Percentiles rank a stretch among this genome's conserved stretches.
Conservation (phyloP, 2,113 vertebrate species). For the Origma solitaria region DNA sequence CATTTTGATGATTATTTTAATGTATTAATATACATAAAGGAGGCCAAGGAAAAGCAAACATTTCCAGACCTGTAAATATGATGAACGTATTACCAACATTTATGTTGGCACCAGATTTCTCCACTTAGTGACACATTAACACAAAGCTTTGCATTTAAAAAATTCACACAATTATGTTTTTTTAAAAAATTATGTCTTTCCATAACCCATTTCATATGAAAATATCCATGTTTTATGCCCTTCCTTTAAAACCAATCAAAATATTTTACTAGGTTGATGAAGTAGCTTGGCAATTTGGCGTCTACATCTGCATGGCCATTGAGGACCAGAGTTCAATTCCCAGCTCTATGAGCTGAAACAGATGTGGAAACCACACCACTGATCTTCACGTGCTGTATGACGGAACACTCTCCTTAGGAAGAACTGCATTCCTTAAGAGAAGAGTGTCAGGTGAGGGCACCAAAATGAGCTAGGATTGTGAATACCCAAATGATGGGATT, state of each 20-base stretch:
- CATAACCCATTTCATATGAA: slow-evolving; percentile 24
- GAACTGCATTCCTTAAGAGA: not conserved
- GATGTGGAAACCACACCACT: not conserved
- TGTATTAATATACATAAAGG: not conserved
- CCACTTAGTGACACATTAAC: not conserved
- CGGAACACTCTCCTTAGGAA: not conserved
- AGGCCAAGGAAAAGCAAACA: not conserved
- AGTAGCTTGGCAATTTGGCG: slow-evolving; percentile 4
- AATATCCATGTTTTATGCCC: slow-evolving; percentile 2
- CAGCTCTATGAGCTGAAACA: not conserved
- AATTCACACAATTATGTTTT: not conserved
- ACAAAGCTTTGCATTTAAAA: slow-evolving; percentile 20
- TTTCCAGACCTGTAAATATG: slow-evolving; percentile 14
- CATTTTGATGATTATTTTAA: not conserved
- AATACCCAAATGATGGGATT: not conserved
- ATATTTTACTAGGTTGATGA: slow-evolving; percentile 52
- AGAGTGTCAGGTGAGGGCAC: not conserved
- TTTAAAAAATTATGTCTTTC: not conserved
- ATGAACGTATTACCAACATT: not conserved
- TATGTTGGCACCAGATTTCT: slow-evolving; percentile 1
- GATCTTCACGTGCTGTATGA: not conserved
- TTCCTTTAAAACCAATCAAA: slow-evolving; percentile 40
- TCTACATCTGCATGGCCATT: not conserved
- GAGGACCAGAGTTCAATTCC: not conserved
- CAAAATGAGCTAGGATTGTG: not conserved